A percentile compares a stretch with the other conserved stretches of the same genome.
Conservation (phyloP, 2,797 vertebrate genomes). For the Coccyzus lansbergi region DNA sequence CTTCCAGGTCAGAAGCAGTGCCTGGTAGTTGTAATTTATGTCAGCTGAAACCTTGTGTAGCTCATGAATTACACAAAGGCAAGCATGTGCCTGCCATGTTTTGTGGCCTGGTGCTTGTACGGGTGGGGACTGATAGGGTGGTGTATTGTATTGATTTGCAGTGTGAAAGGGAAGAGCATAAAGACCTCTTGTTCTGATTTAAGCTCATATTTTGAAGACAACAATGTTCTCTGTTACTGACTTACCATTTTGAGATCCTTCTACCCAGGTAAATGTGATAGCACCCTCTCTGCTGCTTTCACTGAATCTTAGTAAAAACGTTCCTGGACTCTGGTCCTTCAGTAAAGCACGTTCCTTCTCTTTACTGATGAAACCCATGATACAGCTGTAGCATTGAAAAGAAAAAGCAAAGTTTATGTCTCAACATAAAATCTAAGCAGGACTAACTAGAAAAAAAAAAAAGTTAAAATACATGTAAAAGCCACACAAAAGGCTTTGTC, state of each 20-base stretch:
- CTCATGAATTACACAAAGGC: background rate
- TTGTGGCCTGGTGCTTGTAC: background rate
- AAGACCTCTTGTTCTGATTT: background rate
- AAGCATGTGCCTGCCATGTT: fast-evolving
- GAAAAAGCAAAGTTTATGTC: background rate
- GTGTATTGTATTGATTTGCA: background rate
- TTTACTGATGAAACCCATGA: constrained; percentile 95
- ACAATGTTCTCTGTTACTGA: background rate
- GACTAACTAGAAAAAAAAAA: background rate
- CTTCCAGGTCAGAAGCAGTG: background rate
- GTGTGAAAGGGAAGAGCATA: background rate
- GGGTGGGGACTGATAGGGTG: no score
- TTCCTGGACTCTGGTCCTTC: constrained; percentile 86
- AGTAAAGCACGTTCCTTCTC: constrained; percentile 87
- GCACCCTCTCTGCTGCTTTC: constrained; percentile 94
- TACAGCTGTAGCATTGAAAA: constrained; percentile 79
- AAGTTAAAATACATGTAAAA: background rate
- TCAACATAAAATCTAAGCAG: background rate
- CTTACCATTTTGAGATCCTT: constrained; percentile 77
- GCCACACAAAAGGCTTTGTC: background rate
- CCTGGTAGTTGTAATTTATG: background rate
- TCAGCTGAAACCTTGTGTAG: background rate
- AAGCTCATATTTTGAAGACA: background rate
- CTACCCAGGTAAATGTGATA: constrained; percentile 95
- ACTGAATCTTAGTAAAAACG: constrained; percentile 94